Evolutionary conservation across 2,888 invertebrate species (phyloP), one percentile per base, ranked within the genome.

Genomic region (Ormia ochracea): DNA sequence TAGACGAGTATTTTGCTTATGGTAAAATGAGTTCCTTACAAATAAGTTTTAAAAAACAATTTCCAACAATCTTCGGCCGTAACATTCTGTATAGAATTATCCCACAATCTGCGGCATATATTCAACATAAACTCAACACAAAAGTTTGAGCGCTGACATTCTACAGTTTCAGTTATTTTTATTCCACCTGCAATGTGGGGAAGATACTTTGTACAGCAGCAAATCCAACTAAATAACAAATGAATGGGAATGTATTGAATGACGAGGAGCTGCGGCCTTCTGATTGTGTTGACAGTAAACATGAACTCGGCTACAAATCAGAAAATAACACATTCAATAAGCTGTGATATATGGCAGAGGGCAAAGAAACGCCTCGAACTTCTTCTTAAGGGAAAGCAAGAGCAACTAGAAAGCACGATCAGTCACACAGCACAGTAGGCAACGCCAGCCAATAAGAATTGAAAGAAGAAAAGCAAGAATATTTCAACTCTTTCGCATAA

Each of bases 221-320:
- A 9, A 7, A 26, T 48, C 4, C 26, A 21, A 38, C 1, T 10
- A 56, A 74, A 73, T 70, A n/a, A 59, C 36, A 59, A 28, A 72
- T 36, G 54, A 73, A 70, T 68, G 54, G 3, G 58, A 72, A 41
- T 36, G 4, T 28, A 50, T 26, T 19, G 26, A 63, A 63, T 50
- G 68, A 45, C 21, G 21, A 1, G 36, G n/a, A 58, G 69, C 59
- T 45, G n/a, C 10, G 33, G 45, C 38, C 56, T 58, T 66, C 56
- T 74, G 78, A 69, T 73, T 36, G 54, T 66, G 78, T 77, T 81
- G 81, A 82, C 82, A 81, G 79, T n/a, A 43, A 73, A 81, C 81
- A 81, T 75, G 78, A 73, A 63, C 72, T 81, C 81, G 81, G 82
- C 81, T 81, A 38, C 59, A 70, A 77, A 81, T 81, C 81, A 59